These are phyloP conservation scores for Poicephalus gulielmi DNA, from an alignment of 2,113 vertebrate species.

Conservation along the genomic window DNA sequence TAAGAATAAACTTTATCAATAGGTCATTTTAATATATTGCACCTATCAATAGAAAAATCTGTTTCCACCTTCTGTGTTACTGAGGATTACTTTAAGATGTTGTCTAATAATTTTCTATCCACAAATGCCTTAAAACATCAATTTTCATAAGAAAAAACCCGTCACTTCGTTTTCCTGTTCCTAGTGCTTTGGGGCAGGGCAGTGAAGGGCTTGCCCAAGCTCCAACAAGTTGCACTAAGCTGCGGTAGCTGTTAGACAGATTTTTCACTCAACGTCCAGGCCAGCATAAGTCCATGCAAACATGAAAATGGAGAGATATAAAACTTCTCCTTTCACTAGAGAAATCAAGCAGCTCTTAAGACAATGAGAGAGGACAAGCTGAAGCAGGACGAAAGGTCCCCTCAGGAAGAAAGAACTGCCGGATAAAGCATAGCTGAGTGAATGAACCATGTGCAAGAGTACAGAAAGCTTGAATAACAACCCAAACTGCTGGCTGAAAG, in stretches of 20 bases:
- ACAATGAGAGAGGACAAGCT: not conserved
- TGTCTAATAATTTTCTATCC: not conserved
- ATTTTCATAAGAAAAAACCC: too few relatives aligned
- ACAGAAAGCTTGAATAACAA: not conserved
- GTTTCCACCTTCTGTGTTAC: not conserved
- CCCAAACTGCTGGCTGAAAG: not conserved
- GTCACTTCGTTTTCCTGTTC: not conserved
- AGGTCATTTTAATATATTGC: not conserved
- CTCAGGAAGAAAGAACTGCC: not conserved
- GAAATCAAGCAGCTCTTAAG: not conserved
- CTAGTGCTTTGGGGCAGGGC: not conserved
- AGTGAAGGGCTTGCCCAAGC: not conserved
- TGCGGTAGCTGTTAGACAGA: not conserved
- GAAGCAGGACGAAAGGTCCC: not conserved
- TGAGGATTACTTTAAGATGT: not conserved
- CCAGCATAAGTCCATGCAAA: not conserved
- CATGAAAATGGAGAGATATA: not conserved
- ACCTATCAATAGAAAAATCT: not conserved
- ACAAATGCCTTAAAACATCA: not conserved
- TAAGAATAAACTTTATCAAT: not conserved
- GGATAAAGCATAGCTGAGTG: not conserved
- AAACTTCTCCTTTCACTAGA: not conserved
- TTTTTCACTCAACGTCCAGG: not conserved
- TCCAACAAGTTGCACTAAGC: not conserved
- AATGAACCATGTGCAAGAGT: rapidly evolving